Evolutionary conservation across 1,140 invertebrate species (phyloP), one percentile per base, ranked within the genome.

Genomic region (Heliconius melpomene): DNA sequence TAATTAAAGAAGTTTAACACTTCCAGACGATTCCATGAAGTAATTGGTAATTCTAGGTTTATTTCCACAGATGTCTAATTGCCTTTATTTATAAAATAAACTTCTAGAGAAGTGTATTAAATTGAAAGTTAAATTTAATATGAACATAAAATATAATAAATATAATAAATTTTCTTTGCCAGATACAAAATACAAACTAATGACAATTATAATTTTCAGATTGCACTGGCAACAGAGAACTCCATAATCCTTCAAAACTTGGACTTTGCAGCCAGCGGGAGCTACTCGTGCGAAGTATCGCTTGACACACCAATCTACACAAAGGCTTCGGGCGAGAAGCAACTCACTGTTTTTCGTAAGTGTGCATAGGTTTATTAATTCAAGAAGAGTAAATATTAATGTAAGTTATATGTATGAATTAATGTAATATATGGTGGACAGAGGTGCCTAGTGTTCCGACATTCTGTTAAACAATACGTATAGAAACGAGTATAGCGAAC

Each of bases 341-440:
- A 97, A 84, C 95, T 98, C 78, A 96, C 96, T 84, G 96, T 98
- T 80, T 97, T 97, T 95, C 96, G 97, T 97, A 94, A 95, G 96
- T 96, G 79, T 66, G 26, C 9, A 75, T 75, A 60, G 23, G 50
- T 26, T 26, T 75, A 71, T n/a, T 71, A 71, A 23, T 57, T 57
- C 8, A 57, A 57, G 2, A 57, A 23, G 40, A 46, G 3, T 1
- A 46, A 40, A 40, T 40, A 40, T 40, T 40, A 40, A 46, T 46
- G n/a, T n/a, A n/a, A n/a, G n/a, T n/a, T n/a, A n/a, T n/a, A n/a
- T n/a, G 11, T 16, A 16, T 16, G 40, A 5, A 46, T 46, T 0
- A 46, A 3, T 46, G 13, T 16, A 1, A 16, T 46, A 16, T 46
- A 46, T 46, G 11, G 13, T 46, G 40, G 13, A 46, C 40, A 46